These are phyloP conservation scores for Notodonta dromedarius DNA, from an alignment of 2,888 invertebrate genomes.

Conservation along the genomic window DNA sequence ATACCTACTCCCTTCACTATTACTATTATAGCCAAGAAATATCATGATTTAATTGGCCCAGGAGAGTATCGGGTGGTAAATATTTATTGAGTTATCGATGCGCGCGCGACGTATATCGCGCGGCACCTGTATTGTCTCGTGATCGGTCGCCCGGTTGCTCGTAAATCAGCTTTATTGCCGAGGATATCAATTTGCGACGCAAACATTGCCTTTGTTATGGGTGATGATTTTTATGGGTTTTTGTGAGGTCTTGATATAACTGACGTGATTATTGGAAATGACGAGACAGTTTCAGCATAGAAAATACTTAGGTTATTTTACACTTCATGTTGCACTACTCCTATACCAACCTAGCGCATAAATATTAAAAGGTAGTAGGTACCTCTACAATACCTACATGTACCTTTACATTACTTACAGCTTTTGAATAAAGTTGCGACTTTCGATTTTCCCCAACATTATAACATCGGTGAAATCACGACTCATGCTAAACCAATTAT, in stretches of 20 bases:
- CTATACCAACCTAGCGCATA: too few species aligned
- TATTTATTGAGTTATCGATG: not conserved
- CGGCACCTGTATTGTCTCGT: slow-evolving; percentile 49
- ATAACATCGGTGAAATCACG: slow-evolving; percentile 21
- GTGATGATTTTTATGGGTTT: not conserved
- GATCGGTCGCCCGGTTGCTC: slow-evolving; percentile 22
- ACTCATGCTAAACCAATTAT: slow-evolving; percentile 52
- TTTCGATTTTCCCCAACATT: not conserved
- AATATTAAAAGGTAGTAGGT: too few species aligned
- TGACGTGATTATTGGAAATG: too few species aligned
- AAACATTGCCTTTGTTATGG: slow-evolving; percentile 23
- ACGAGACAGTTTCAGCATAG: too few species aligned
- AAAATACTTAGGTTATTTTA: too few species aligned
- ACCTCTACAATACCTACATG: too few species aligned
- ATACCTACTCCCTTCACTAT: too few species aligned
- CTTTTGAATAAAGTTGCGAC: too few species aligned
- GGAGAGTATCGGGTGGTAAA: not conserved
- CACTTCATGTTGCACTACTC: too few species aligned
- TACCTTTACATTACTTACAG: too few species aligned
- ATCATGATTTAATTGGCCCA: too few species aligned
- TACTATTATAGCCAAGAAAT: too few species aligned
- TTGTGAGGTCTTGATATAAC: not conserved
- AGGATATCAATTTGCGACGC: slow-evolving; percentile 41
- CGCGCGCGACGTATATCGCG: not conserved
- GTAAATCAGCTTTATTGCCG: slow-evolving; percentile 57